These are phyloP conservation scores for Blastobasis adustella DNA, from an alignment of 2,888 invertebrate genomes.

Conservation along the genomic window DNA sequence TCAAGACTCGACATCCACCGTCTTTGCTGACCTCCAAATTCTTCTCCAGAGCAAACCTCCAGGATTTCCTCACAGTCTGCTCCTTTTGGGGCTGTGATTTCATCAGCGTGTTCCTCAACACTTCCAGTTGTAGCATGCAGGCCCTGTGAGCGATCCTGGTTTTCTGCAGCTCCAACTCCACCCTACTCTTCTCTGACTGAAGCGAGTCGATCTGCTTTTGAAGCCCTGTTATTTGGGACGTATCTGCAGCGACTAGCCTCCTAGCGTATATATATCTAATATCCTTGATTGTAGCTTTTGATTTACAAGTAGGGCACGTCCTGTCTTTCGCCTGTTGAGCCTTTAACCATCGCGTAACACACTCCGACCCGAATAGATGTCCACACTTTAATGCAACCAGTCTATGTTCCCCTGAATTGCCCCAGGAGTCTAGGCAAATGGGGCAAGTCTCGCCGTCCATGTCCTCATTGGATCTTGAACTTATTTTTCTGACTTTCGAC, in stretches of 20 bases:
- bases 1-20: constrained; percentile 86
- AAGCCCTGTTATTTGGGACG: constrained; percentile 81
- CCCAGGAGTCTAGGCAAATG: constrained; percentile 93
- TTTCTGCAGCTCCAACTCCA: constrained; percentile 77
- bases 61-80: constrained; percentile 30
- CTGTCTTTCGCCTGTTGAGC: constrained; percentile 70
- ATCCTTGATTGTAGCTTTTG: constrained; percentile 79
- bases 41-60: constrained; percentile 75
- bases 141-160: constrained; percentile 47
- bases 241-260: constrained; percentile 84
- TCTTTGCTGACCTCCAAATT: constrained; percentile 80
- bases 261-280: constrained; percentile 87
- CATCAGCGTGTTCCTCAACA: constrained; percentile 38
- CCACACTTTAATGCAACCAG: constrained; percentile 93
- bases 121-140: constrained; percentile 41
- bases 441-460: constrained; percentile 85
- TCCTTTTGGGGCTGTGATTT: constrained; percentile 43
- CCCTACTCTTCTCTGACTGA: constrained; percentile 71
- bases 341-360: constrained; percentile 85
- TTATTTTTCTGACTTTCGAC: constrained; percentile 41
- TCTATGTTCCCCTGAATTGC: constrained; percentile 88
- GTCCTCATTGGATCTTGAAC: constrained; percentile 39
- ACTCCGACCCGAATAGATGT: constrained; percentile 90
- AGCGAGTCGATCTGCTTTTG: constrained; percentile 76
- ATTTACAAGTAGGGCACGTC: constrained; percentile 92